phyloP scores from a whole-genome alignment of 2,797 vertebrate genomes.

The Phoebastria nigripes region DNA sequence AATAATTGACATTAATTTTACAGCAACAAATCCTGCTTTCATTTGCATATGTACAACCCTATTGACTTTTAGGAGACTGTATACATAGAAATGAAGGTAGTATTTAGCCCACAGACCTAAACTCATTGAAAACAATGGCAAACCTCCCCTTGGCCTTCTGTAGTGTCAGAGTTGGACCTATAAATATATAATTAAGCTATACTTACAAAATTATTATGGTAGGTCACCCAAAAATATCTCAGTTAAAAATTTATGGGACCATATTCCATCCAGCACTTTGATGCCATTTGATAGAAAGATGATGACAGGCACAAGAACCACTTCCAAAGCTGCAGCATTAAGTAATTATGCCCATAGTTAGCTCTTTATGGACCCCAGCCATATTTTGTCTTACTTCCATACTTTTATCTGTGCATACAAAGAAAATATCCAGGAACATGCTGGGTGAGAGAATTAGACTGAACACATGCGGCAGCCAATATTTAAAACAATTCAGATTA shows the following conservation, averaged over 20 bases:
- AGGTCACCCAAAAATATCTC: conserved; percentile 41
- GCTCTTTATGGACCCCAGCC: not conserved
- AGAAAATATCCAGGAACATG: not conserved
- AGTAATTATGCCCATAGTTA: conserved; percentile 59
- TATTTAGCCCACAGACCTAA: not conserved
- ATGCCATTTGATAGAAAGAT: conserved; percentile 50
- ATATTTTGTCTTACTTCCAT: not conserved
- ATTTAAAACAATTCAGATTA: not conserved
- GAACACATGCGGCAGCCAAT: not conserved
- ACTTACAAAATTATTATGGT: conserved; percentile 47
- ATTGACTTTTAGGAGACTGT: not conserved
- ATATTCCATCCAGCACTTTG: conserved; percentile 35
- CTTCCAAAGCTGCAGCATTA: conserved; percentile 43
- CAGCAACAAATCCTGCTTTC: not conserved
- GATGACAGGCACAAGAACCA: conserved; percentile 11
- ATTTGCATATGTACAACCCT: not conserved
- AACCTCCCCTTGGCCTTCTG: not conserved
- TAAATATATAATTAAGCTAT: conserved; percentile 64
- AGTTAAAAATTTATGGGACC: conserved; percentile 54
- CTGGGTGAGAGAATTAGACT: not conserved
- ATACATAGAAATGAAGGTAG: not conserved
- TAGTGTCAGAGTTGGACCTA: not conserved
- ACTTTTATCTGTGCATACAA: not conserved
- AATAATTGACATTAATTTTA: not conserved
- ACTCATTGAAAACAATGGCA: not conserved